Percentiles rank a stretch among this genome's conserved stretches.
Conservation (phyloP, 2,888 invertebrate species). For the Drosophila incognita region DNA sequence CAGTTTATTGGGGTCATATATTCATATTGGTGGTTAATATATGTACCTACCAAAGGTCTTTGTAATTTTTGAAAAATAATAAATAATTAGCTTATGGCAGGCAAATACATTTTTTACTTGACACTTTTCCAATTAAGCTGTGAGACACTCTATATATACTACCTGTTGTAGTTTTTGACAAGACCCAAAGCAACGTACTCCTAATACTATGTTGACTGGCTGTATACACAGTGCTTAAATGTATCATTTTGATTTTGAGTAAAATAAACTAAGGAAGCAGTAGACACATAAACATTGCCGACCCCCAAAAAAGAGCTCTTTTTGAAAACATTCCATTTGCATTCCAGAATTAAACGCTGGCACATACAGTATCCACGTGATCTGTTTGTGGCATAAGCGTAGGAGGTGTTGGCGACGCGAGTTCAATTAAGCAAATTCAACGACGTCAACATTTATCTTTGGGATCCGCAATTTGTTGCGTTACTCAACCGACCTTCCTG, state of each 20-base stretch:
- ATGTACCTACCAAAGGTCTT: too few relatives aligned
- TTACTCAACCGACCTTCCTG: neutral
- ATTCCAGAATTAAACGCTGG: neutral
- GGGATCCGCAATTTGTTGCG: neutral
- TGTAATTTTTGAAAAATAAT: too few relatives aligned
- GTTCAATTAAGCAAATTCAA: neutral
- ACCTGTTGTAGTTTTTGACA: neutral
- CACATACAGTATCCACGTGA: constrained; percentile 17
- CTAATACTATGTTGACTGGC: neutral
- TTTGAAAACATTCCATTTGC: neutral
- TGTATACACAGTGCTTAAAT: neutral
- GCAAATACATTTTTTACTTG: too few relatives aligned
- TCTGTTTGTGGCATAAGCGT: too few relatives aligned
- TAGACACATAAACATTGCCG: neutral
- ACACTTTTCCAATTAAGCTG: too few relatives aligned
- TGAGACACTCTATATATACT: neutral
- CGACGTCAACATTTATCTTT: neutral
- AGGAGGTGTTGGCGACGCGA: neutral
- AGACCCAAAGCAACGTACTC: neutral
- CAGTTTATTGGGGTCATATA: too few relatives aligned
- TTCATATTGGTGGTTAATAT: too few relatives aligned
- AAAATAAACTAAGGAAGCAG: neutral
- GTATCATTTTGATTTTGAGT: neutral
- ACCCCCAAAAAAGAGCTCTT: neutral
- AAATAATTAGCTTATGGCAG: too few relatives aligned